Base-by-base conservation (phyloP, 1,140 invertebrate genomes). In the Cheumatopsyche charites region DNA sequence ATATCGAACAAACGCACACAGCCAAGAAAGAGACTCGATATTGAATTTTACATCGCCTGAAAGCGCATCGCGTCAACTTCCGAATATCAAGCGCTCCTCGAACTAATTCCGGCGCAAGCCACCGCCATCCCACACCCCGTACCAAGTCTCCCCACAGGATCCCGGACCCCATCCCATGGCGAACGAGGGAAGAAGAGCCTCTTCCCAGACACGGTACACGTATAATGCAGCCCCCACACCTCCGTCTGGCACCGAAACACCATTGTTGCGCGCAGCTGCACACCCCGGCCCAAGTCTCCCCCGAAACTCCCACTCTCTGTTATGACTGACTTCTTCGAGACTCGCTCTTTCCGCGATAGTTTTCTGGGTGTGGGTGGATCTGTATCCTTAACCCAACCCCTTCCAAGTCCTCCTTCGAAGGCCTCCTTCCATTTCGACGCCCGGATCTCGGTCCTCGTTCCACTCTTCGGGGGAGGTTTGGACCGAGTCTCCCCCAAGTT, bases 281-380 rank as follows among this genome's bases (percentile, higher is more conserved):
- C 55, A 9, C 23, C 55, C 55, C 19, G 7, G 21, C 55, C 19
- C 21, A 3, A 19, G 23, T 12, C 55, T 4, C 55, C 23, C 23
- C 21, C 55, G 4, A 23, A 4, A 47, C 21, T 12, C 55, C 23
- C 55, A 25, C 21, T 21, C 21, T 21, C 55, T 58, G 55, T 58
- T 58, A 67, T 26, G 45, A 45, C 49, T 68, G 66, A 68, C 66
- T 68, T 68, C 66, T 68, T 68, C 41, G 41, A 68, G 45, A 21
- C 66, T 12, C 41, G 26, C 66, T 68, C 66, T 68, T 68, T 68
- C 66, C 21, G 23, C 23, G 19, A 23, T 19, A 52, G 47, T 36
- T 36, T 36, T 36, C 29, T 36, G 47, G 47, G 5, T 17, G 62
- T 55, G 23, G 62, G 29, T 21, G 17, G 62, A 3, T 61, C 21